These are phyloP conservation scores for Terebella lapidaria DNA, from an alignment of 2,888 invertebrate genomes.

Conservation along the genomic window DNA sequence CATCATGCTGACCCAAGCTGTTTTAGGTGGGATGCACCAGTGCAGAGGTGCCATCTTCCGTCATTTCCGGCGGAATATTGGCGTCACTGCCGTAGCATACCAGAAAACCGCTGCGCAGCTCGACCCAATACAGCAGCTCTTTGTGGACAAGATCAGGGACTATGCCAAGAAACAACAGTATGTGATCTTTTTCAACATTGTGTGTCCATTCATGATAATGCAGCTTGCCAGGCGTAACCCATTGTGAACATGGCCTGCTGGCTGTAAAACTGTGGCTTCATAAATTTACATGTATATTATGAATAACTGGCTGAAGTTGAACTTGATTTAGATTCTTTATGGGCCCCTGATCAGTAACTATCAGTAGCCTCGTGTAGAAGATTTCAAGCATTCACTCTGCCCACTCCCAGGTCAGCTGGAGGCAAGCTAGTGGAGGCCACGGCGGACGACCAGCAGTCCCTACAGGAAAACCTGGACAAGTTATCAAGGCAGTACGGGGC, in stretches of 20 bases:
- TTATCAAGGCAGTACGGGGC: constrained; percentile 73
- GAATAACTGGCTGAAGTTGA: too few species aligned
- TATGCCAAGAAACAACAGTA: constrained; percentile 73
- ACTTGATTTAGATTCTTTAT: too few species aligned
- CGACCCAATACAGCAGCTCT: constrained; percentile 91
- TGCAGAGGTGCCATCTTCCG: neutral
- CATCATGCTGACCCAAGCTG: too few species aligned
- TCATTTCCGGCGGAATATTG: constrained; percentile 32
- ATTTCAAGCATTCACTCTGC: too few species aligned
- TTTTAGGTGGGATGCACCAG: neutral
- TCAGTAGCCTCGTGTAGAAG: too few species aligned
- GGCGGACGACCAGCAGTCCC: constrained; percentile 70
- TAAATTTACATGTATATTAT: too few species aligned
- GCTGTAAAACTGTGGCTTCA: too few species aligned
- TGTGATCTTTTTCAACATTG: neutral
- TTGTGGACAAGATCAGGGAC: constrained; percentile 85
- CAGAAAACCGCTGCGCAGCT: constrained; percentile 28
- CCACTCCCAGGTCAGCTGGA: constrained; percentile 61
- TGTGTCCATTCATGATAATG: too few species aligned
- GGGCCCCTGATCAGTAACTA: too few species aligned
- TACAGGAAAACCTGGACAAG: constrained; percentile 74
- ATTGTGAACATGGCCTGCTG: too few species aligned
- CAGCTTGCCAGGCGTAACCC: neutral
- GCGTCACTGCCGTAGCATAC: constrained; percentile 32
- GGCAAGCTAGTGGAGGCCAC: constrained; percentile 78